Conservation (phyloP, 2,888 invertebrate genomes). For the Nebria salina region DNA sequence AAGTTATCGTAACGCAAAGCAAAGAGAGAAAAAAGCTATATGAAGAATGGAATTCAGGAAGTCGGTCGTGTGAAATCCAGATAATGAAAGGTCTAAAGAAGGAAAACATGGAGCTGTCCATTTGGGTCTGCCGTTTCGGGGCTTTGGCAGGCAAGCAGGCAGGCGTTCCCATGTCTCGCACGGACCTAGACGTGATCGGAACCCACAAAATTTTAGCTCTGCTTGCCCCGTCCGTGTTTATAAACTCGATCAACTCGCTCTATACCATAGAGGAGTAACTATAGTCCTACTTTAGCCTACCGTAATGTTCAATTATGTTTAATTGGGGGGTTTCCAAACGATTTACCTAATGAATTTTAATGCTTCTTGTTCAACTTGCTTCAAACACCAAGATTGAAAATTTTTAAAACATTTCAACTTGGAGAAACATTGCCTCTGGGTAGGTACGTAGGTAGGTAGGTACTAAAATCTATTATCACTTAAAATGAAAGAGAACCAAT, state of each 20-base stretch:
- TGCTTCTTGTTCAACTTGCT: conserved; percentile 4
- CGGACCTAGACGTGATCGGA: conserved; percentile 33
- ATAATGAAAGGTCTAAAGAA: conserved; percentile 39
- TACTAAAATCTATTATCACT: too few relatives aligned
- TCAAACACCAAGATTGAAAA: not conserved
- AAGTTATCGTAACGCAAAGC: too few relatives aligned
- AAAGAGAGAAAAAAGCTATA: conserved; percentile 9
- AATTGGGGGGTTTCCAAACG: conserved; percentile 44
- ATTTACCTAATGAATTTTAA: conserved; percentile 46
- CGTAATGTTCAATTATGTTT: conserved; percentile 44
- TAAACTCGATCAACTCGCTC: conserved; percentile 4
- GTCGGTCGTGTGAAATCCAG: conserved; percentile 34
- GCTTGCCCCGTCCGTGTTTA: not conserved
- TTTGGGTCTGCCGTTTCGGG: conserved; percentile 19
- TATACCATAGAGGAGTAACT: not conserved
- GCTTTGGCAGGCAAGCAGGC: not conserved
- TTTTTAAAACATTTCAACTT: not conserved
- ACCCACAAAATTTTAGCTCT: conserved; percentile 19
- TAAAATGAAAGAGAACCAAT: not conserved
- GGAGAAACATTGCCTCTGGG: too few relatives aligned
- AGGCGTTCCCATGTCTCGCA: conserved; percentile 19
- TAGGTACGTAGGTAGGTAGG: too few relatives aligned
- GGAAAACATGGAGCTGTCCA: conserved; percentile 37
- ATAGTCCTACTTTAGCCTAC: conserved; percentile 20
- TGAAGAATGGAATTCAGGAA: conserved; percentile 21